phyloP scores from a whole-genome alignment of 2,797 vertebrate species.

The Argya squamiceps region DNA sequence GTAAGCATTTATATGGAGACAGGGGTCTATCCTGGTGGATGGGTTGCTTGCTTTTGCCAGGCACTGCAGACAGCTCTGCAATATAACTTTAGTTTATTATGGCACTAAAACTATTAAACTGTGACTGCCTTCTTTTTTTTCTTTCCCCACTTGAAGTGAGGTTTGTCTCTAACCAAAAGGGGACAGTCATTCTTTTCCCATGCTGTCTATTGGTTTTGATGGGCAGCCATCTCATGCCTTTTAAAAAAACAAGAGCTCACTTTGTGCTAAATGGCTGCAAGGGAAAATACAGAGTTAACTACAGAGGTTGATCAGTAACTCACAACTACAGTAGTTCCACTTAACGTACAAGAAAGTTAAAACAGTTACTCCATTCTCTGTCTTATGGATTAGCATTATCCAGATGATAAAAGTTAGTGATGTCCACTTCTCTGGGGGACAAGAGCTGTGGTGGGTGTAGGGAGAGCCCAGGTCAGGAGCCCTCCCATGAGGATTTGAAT shows the following conservation, averaged over 20 bases:
- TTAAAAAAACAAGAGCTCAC: neutral
- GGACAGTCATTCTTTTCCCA: neutral
- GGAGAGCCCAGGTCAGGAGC: neutral
- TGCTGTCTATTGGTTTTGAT: neutral
- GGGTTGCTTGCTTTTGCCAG: slow-evolving; percentile 35
- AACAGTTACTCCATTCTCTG: neutral
- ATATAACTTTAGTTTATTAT: slow-evolving; percentile 55
- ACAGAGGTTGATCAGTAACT: neutral
- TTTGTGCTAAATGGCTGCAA: neutral
- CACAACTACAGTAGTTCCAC: neutral
- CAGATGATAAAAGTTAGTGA: neutral
- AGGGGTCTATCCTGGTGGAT: neutral
- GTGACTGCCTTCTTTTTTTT: neutral
- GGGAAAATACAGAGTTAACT: neutral
- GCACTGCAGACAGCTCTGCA: slow-evolving; percentile 4
- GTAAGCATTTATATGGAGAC: slow-evolving; percentile 49
- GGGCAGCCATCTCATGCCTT: neutral
- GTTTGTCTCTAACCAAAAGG: neutral
- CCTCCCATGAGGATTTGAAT: neutral
- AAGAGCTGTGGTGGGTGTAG: neutral
- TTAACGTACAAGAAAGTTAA: neutral
- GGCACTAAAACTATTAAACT: slow-evolving; percentile 40
- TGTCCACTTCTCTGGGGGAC: neutral
- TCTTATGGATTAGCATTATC: neutral
- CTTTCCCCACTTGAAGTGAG: neutral